Base-by-base conservation (phyloP, 1,140 invertebrate species). In the Uloborus diversus region DNA sequence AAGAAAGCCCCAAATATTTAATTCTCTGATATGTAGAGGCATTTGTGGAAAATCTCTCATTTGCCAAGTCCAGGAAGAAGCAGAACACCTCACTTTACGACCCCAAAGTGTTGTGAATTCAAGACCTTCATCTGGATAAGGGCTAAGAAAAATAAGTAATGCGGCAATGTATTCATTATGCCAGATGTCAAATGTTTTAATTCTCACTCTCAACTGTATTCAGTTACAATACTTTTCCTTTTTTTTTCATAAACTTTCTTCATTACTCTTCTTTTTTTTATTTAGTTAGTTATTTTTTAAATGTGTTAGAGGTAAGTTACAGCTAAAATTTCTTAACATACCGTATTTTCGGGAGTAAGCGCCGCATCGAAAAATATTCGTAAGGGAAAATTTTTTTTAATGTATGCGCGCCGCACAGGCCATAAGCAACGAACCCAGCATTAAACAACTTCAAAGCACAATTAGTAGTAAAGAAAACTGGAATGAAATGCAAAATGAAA, bases 1-100 rank as follows among this genome's bases (percentile, higher is more conserved):
- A 1, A 99, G 86, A 83, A 92, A 91, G 0, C 97, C 98, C 91
- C 94, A 98, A 30, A 98, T 89, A 79, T 92, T 92, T 83, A 97
- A 89, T 62, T 92, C 90, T 81, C 92, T 91, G 35, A 97, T 93
- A 80, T 94, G 90, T 49, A 98, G 88, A 86, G 97, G 90, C 1
- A 95, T 94, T 84, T 97, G 96, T 0, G 96, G 96, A 86, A 98
- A 99, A 87, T 99, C 98, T n/a, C 97, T 88, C 70, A 99, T 89
- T 64, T 94, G 91, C 75, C 98, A 91, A 82, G 93, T 93, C 92
- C 95, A 96, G 83, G 92, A 92, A 27, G 90, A 90, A 82, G 95
- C 94, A 81, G 92, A 92, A 4, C 94, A 89, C 65, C 91, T 91
- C 13, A 99, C 90, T 42, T 91, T 91, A 9, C 97, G 90, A 82